A percentile compares a stretch with the other conserved stretches of the same genome.
Conservation (phyloP, 2,113 vertebrate genomes). For the Mirza zaza region DNA sequence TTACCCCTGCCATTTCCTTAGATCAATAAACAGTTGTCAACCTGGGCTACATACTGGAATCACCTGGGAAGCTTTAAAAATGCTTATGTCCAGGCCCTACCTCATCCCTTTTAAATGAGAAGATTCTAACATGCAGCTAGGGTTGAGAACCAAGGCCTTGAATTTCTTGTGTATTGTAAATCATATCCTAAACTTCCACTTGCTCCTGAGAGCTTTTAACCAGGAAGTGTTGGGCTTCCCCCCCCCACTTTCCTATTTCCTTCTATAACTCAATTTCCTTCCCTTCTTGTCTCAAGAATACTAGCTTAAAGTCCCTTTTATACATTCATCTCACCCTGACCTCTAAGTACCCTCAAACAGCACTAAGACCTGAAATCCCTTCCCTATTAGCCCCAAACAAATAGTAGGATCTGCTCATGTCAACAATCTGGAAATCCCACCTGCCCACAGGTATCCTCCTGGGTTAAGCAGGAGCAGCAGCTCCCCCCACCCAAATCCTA, state of each 20-base stretch:
- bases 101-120: neutral
- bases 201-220: neutral
- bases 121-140: neutral
- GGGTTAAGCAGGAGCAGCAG: neutral
- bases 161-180: neutral
- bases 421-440: neutral
- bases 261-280: neutral
- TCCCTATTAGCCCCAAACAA: neutral
- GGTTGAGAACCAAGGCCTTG: neutral
- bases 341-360: neutral
- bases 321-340: neutral
- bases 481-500: neutral
- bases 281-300: neutral
- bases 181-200: neutral
- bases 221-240: neutral
- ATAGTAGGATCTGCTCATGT: neutral
- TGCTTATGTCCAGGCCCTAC: neutral
- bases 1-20: neutral
- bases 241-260: neutral
- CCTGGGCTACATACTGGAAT: neutral
- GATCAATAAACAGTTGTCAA: neutral
- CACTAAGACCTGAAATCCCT: neutral
- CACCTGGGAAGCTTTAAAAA: neutral
- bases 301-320: neutral
- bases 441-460: neutral